Evolutionary conservation across 2,113 vertebrate genomes (phyloP), one percentile per base, ranked within the genome.

Genomic region (Kryptolebias marmoratus): DNA sequence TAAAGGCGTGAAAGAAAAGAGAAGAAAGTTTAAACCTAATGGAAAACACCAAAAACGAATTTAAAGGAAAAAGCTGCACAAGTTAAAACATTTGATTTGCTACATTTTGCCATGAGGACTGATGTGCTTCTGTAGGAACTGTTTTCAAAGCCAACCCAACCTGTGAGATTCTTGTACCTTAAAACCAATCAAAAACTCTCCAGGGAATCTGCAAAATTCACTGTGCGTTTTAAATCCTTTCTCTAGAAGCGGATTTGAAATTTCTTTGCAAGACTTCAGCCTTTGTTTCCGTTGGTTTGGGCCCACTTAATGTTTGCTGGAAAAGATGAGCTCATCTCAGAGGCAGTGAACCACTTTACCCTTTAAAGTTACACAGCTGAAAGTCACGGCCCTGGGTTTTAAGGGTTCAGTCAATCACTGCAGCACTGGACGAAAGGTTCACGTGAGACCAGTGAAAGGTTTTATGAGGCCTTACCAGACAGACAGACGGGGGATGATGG

Each of bases 381-480:
- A 71, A 68, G 45, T 80, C 58, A 48, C 31, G 39, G 8, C 2
- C n/a, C 14, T 48, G 39, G 16, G 54, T 58, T 16, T 28, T 61
- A 55, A 77, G 11, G 71, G 50, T 68, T 62, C 65, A 77, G 59
- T 68, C 80, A 78, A 75, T 75, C 58, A 28, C 49, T 31, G 14
- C 61, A 56, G 3, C 39, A 39, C 68, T 68, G 75, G 77, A 73
- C 82, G 58, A 53, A 66, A 59, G 48, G 45, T 62, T 73, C 82
- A 80, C 65, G 60, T 65, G 89, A 87, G 84, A 77, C 71, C 71
- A 73, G 74, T 90, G 80, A 80, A 88, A 70, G 58, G 36, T 77
- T 89, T 92, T 89, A 90, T 61, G 73, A 82, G 87, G 22, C 66
- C 68, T 52, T 72, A 64, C 63, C 82, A 88, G 83, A 84, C 79